Base-by-base conservation (phyloP, 2,888 invertebrate species). In the Boloria selene region DNA sequence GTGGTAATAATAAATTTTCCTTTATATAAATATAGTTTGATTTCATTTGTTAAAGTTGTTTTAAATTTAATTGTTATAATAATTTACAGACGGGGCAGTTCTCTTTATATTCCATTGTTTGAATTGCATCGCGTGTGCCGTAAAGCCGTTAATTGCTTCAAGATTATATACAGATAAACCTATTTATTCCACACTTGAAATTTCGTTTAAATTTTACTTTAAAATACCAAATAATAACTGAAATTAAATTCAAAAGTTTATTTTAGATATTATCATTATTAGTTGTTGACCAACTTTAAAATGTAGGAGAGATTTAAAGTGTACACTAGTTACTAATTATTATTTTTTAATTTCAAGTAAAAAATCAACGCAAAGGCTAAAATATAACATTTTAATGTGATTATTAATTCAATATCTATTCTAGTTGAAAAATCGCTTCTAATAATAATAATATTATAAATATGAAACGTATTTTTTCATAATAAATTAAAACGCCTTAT, bases 91-190 rank as follows among this genome's bases (percentile, higher is more conserved):
- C 18, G 50, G 16, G 49, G 22, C 42, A 55, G 49, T 56, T 56
- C 42, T 18, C 26, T 56, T 53, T 42, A 55, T 47, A 63, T 61
- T 49, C 50, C 54, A 42, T 63, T 63, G 63, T 63, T 50, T 63
- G n/a, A 45, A 56, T n/a, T 42, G 50, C 49, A 63, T 63, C 55
- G 63, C 63, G 63, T 63, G 63, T 49, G 38, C 55, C 49, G 38
- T 44, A 49, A 22, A 55, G 18, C 16, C 42, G 50, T 54, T 63
- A 55, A 63, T 63, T 63, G 55, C 63, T 56, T 16, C 6, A 50
- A 63, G 55, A 63, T 55, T 62, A 38, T 49, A 55, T 49, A 49
- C 47, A 63, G 55, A 56, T 63, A 63, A 22, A 49, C 22, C 13
- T 49, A 42, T 54, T 49, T 47, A 47, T 62, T 55, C 17, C 31